phyloP scores from a whole-genome alignment of 2,113 vertebrate species.

The Onychostoma macrolepis region DNA sequence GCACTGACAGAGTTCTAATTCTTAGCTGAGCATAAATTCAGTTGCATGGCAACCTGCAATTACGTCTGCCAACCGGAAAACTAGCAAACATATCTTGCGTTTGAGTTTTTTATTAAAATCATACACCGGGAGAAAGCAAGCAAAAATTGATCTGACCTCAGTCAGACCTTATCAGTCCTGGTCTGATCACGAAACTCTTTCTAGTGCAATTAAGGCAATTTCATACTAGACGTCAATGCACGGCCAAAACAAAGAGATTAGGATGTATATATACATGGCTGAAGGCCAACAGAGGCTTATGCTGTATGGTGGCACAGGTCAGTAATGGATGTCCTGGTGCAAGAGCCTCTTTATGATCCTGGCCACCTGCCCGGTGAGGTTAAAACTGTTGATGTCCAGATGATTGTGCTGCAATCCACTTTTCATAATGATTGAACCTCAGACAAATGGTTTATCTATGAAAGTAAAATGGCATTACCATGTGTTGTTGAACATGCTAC shows the following conservation, averaged over 20 bases:
- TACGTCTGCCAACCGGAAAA: conserved; percentile 67
- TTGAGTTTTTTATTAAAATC: conserved; percentile 4
- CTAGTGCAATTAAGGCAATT: not conserved
- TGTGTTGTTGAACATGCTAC: not conserved
- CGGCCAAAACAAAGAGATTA: not conserved
- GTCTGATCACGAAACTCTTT: not conserved
- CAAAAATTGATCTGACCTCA: not conserved
- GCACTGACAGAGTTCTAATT: conserved; percentile 67
- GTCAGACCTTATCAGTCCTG: not conserved
- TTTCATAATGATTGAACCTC: not conserved
- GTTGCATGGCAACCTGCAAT: conserved; percentile 78
- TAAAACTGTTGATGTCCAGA: conserved; percentile 15
- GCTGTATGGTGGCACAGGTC: conserved; percentile 8
- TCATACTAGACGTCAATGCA: not conserved
- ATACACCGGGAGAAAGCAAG: not conserved
- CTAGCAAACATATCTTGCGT: conserved; percentile 54
- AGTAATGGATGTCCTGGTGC: conserved; percentile 19
- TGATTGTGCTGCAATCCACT: not conserved
- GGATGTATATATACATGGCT: not conserved
- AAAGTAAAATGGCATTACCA: not conserved
- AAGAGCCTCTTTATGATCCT: not conserved
- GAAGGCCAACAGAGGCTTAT: not conserved
- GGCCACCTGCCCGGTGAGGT: conserved; percentile 2
- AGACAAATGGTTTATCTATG: not conserved
- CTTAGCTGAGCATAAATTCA: conserved; percentile 64